These are phyloP conservation scores for Thalassophryne amazonica DNA, from an alignment of 2,797 vertebrate species.

Conservation along the genomic window DNA sequence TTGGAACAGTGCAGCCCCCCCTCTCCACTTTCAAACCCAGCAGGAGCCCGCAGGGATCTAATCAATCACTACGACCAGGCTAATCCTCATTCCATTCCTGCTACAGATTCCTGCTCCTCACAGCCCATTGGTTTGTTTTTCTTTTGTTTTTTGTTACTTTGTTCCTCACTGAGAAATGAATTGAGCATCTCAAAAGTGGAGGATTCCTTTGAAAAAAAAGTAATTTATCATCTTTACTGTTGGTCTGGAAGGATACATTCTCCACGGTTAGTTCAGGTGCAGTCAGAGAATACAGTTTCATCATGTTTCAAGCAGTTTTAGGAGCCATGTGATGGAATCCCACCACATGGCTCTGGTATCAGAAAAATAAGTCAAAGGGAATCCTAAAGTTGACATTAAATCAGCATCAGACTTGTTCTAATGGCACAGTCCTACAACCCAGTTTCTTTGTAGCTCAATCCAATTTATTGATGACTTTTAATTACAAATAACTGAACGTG, in stretches of 20 bases:
- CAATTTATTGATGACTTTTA: conserved; percentile 42
- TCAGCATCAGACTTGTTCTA: not conserved
- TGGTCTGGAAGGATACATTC: not conserved
- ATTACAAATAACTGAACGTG: conserved; percentile 19
- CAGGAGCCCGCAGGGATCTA: conserved; percentile 50
- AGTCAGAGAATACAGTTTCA: not conserved
- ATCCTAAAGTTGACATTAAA: too few relatives aligned
- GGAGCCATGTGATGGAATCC: not conserved
- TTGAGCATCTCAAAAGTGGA: not conserved
- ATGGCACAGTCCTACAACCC: not conserved
- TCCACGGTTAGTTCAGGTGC: not conserved
- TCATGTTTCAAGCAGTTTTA: not conserved
- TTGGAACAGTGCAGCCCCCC: conserved; percentile 20
- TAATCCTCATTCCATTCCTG: conserved; percentile 32
- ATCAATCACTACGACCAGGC: conserved; percentile 59
- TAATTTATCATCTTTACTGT: conserved; percentile 9
- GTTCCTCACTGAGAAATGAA: conserved; percentile 27
- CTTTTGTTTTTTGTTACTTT: conserved; percentile 36
- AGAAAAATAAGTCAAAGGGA: too few relatives aligned
- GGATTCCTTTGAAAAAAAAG: conserved; percentile 5
- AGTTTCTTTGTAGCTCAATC: conserved; percentile 33
- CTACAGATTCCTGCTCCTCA: conserved; percentile 34
- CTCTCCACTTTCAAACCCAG: conserved; percentile 33
- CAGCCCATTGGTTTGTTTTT: conserved; percentile 29
- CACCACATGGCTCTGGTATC: not conserved